A percentile compares a stretch with the other conserved stretches of the same genome.
phyloP scores from a whole-genome alignment of 1,140 invertebrate genomes.

The Agraylea sexmaculata region DNA sequence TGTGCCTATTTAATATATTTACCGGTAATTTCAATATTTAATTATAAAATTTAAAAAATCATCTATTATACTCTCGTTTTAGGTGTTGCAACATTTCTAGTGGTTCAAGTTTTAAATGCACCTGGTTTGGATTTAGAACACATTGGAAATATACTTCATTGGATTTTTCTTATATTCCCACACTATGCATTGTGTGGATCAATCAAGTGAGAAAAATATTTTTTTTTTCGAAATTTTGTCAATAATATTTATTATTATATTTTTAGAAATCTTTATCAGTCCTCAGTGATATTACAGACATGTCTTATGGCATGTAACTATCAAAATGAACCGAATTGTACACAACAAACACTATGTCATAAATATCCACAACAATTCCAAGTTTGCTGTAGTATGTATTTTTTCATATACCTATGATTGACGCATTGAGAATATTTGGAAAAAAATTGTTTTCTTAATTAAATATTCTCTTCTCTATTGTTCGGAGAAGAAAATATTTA shows the following conservation, averaged over 20 bases:
- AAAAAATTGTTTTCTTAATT: too few relatives aligned
- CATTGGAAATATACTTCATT: constrained; percentile 44
- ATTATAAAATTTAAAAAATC: too few relatives aligned
- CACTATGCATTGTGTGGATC: constrained; percentile 47
- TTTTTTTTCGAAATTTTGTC: constrained; percentile 3
- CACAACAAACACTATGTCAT: constrained; percentile 28
- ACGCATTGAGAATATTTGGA: too few relatives aligned
- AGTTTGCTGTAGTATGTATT: constrained; percentile 40
- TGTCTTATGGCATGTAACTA: constrained; percentile 32
- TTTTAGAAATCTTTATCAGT: constrained; percentile 32
- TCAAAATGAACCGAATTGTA: constrained; percentile 29
- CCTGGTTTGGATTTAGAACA: constrained; percentile 41
- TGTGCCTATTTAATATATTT: constrained; percentile 56
- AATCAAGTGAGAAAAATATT: constrained; percentile 11
- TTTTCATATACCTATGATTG: too few relatives aligned
- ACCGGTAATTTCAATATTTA: constrained; percentile 32
- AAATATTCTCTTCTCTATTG: too few relatives aligned
- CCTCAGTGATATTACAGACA: constrained; percentile 29
- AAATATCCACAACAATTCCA: constrained; percentile 23
- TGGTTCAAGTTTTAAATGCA: constrained; percentile 48
- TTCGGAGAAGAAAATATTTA: too few relatives aligned
- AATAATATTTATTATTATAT: constrained; percentile 2
- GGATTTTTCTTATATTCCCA: constrained; percentile 51
- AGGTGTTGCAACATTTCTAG: constrained; percentile 49
- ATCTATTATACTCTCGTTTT: too few relatives aligned